Evolutionary conservation across 2,797 vertebrate species (phyloP).

Genomic region (Sylvilagus floridanus): DNA sequence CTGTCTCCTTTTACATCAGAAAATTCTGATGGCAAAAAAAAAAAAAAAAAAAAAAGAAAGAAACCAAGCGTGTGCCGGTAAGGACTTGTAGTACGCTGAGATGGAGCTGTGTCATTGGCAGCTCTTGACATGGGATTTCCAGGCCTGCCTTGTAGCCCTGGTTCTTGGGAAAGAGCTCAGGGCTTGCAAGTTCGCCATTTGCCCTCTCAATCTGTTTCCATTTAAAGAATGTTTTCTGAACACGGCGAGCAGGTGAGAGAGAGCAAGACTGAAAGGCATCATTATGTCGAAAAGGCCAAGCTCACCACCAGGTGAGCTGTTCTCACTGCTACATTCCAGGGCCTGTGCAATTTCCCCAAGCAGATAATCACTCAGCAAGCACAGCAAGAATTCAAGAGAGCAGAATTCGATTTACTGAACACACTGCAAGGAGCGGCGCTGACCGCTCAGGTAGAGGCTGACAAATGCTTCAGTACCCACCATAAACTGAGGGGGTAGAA

Average conservation of each 20-base stretch:
- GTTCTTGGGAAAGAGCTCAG: slow-evolving; percentile 10
- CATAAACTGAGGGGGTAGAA: too few relatives aligned
- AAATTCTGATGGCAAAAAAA: slow-evolving; percentile 61
- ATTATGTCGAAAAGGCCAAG: not conserved
- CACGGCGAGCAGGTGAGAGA: slow-evolving; percentile 13
- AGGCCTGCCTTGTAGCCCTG: slow-evolving; percentile 59
- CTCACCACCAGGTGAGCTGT: not conserved
- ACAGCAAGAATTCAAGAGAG: not conserved
- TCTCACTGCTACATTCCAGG: not conserved
- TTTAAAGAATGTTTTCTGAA: slow-evolving; percentile 64
- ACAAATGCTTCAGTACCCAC: too few relatives aligned
- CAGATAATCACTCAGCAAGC: not conserved
- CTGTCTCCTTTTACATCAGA: slow-evolving; percentile 67
- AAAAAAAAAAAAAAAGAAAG: not conserved
- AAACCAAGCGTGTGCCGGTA: slow-evolving; percentile 48
- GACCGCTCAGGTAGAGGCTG: too few relatives aligned
- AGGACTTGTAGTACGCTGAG: slow-evolving; percentile 67
- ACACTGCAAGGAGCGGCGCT: too few relatives aligned
- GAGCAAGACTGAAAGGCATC: not conserved
- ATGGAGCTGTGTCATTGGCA: slow-evolving; percentile 57
- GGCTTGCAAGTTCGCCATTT: not conserved
- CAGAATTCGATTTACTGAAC: too few relatives aligned
- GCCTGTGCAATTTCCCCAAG: not conserved
- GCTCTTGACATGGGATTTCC: slow-evolving; percentile 71
- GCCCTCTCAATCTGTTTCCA: slow-evolving; percentile 60